A percentile compares a stretch with the other conserved stretches of the same genome.
Conservation (phyloP, 1,140 invertebrate species). For the Ceratoteleas bidentatus region DNA sequence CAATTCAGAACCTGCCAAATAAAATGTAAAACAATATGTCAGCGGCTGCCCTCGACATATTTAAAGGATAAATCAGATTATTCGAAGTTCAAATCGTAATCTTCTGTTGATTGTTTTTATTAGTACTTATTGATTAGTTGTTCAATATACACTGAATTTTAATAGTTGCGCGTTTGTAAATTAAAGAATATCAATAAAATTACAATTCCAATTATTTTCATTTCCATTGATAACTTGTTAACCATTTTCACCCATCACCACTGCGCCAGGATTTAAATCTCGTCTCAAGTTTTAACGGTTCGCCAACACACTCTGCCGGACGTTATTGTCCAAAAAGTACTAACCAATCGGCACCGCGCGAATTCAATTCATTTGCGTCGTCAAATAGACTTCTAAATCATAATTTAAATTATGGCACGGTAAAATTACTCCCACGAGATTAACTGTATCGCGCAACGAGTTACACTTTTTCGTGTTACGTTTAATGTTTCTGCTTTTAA, state of each 20-base stretch:
- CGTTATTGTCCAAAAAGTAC: background rate
- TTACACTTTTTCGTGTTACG: slow-evolving; percentile 40
- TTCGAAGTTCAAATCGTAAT: slow-evolving; percentile 8
- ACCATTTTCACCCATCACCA: no score
- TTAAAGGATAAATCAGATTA: slow-evolving; percentile 8
- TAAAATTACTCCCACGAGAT: slow-evolving; percentile 38
- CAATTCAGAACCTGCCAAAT: slow-evolving; percentile 20
- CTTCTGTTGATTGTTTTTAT: background rate
- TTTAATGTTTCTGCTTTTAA: slow-evolving; percentile 57
- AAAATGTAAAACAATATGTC: slow-evolving; percentile 19
- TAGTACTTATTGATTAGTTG: background rate
- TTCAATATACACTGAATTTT: background rate
- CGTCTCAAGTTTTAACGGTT: no score
- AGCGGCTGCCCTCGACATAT: slow-evolving; percentile 8
- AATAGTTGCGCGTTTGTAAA: no score
- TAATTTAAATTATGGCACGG: slow-evolving; percentile 34
- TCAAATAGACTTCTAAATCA: slow-evolving; percentile 19
- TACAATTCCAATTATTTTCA: no score
- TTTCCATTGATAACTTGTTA: no score
- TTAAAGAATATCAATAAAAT: no score
- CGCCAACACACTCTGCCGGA: no score
- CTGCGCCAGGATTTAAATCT: no score
- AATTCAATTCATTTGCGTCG: background rate
- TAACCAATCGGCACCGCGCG: background rate
- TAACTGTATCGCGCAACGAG: slow-evolving; percentile 19